Conservation (phyloP, 2,797 vertebrate species). For the Glossophaga mutica region DNA sequence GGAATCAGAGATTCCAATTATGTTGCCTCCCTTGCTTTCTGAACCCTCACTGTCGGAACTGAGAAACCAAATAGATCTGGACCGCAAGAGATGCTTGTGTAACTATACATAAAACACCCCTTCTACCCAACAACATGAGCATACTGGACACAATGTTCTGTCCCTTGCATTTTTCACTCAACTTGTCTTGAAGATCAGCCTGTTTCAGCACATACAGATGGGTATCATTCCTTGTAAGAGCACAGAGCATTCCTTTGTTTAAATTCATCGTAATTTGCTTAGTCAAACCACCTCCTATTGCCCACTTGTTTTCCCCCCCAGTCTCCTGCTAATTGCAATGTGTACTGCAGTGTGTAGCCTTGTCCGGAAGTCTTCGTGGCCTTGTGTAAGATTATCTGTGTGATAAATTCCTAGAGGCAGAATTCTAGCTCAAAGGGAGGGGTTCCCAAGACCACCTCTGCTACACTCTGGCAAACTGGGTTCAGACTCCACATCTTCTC, state of each 20-base stretch:
- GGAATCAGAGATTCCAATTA: background rate
- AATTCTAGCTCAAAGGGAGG: background rate
- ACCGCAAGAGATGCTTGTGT: background rate
- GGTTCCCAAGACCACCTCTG: background rate
- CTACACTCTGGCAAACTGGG: background rate
- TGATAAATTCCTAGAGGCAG: background rate
- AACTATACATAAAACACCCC: background rate
- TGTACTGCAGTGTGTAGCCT: background rate
- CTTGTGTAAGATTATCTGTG: background rate
- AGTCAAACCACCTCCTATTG: background rate
- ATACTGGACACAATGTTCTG: background rate
- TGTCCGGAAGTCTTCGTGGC: background rate
- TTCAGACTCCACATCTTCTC: background rate
- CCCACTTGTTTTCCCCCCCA: background rate
- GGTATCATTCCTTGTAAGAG: background rate
- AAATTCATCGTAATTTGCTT: background rate
- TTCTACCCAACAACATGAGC: background rate
- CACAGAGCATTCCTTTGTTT: constrained; percentile 1
- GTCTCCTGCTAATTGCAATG: constrained; percentile 1
- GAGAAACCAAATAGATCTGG: background rate
- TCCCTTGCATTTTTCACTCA: background rate
- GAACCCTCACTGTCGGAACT: background rate
- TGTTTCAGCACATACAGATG: background rate
- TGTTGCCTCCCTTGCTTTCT: background rate
- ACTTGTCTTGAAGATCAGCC: background rate